Evolutionary conservation across 2,113 vertebrate genomes (phyloP), one percentile per base, ranked within the genome.

Genomic region (Dipodomys spectabilis): DNA sequence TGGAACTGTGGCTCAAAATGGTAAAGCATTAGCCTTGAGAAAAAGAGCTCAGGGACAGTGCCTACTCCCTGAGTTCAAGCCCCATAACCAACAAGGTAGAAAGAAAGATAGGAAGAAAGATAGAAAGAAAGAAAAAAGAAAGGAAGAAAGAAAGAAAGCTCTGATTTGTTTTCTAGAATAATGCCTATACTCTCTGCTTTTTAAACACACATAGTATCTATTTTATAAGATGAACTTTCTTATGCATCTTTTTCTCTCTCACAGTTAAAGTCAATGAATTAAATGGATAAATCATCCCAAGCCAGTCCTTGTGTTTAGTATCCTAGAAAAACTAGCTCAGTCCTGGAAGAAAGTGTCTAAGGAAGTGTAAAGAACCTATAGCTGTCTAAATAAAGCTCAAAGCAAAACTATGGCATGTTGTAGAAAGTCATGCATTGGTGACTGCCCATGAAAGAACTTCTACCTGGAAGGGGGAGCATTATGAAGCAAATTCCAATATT

Each of bases 161-260:
- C 53, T 18, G 53, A 57, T 94, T 88, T 73, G 22, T 86, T 94
- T 73, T 45, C 23, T 71, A 74, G 16, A 92, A 22, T 45, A 84
- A 73, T 44, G 87, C 80, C 20, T 85, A 49, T 30, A 74, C 72
- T 82, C 27, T 16, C 1, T 57, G 53, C 72, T 39, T 77, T 60
- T 74, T 74, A 74, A n/a, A 18, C 67, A 13, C 19, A 44, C 62
- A 18, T 39, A 60, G 12, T 53, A 30, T 90, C n/a, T 91, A 57
- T 88, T 32, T 0, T 90, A 27, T 67, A 93, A 95, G 81, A 65
- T 49, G 11, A 92, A 13, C 82, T 86, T 93, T 69, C 79, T 82
- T 73, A 27, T 82, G 18, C 65, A 53, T 68, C 53, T 77, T 88
- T 84, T 57, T 57, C 53, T 57, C 53, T 57, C 53, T 94, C 22